Evolutionary conservation across 2,113 vertebrate species (phyloP).

Genomic region (Campylorhamphus procurvoides): DNA sequence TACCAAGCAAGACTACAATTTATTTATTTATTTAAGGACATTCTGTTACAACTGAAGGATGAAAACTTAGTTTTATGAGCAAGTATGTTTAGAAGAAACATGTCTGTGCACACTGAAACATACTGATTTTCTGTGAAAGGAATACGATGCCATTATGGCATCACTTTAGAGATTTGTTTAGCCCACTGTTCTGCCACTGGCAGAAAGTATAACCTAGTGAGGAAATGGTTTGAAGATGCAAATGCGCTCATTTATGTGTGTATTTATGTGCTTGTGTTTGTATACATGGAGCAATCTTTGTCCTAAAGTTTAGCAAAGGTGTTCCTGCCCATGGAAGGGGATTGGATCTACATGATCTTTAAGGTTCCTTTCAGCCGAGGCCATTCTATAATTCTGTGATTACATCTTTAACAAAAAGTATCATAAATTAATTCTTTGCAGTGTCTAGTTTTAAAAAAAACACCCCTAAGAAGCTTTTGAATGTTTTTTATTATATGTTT

Average conservation of each 20-base stretch:
- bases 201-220: background rate
- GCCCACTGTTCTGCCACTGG: background rate
- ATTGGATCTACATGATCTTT: background rate
- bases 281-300: background rate
- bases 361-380: background rate
- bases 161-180: background rate
- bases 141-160: background rate
- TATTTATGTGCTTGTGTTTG: background rate
- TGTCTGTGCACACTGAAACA: background rate
- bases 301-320: background rate
- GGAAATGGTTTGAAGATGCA: background rate
- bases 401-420: background rate
- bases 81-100: background rate
- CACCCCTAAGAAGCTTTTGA: background rate
- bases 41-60: background rate
- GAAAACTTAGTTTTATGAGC: background rate
- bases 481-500: background rate
- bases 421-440: background rate
- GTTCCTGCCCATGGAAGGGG: too few species aligned
- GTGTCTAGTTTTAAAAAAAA: background rate
- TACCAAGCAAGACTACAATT: background rate
- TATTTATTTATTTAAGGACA: background rate
- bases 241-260: fast-evolving
- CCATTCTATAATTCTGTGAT: background rate
- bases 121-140: background rate